Evolutionary conservation across 2,888 invertebrate species (phyloP).

Genomic region (Prosopocoilus inquinatus): DNA sequence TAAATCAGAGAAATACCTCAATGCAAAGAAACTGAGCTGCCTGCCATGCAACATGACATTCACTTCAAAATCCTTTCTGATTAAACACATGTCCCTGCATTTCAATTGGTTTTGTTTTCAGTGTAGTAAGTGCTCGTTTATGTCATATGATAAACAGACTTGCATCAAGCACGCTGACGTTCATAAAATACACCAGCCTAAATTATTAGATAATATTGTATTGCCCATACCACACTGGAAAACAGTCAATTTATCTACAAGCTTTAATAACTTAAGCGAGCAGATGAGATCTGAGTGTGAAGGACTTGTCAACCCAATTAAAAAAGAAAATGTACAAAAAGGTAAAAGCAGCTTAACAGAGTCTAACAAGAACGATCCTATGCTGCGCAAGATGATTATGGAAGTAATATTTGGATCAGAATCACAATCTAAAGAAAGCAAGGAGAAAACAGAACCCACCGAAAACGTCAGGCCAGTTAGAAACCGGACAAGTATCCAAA

Average conservation of each 20-base stretch:
- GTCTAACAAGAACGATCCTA: constrained; percentile 29
- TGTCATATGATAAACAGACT: constrained; percentile 64
- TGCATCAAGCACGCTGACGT: constrained; percentile 63
- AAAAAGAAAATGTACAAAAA: not conserved
- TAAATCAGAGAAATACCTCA: constrained; percentile 50
- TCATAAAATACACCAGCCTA: constrained; percentile 57
- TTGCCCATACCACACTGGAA: constrained; percentile 42
- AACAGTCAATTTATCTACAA: constrained; percentile 37
- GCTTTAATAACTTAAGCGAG: constrained; percentile 25
- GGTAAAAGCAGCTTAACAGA: not conserved
- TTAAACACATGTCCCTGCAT: constrained; percentile 65
- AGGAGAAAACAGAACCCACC: not conserved
- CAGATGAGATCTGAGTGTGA: not conserved
- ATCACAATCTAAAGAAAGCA: not conserved
- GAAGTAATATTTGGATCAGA: constrained; percentile 46
- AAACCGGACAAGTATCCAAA: constrained; percentile 23
- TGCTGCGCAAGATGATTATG: constrained; percentile 46
- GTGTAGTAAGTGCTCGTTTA: constrained; percentile 71
- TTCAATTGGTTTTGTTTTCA: constrained; percentile 72
- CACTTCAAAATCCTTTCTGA: constrained; percentile 54
- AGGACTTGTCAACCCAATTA: not conserved
- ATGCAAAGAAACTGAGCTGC: constrained; percentile 52
- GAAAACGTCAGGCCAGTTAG: constrained; percentile 13
- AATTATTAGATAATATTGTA: constrained; percentile 42
- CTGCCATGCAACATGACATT: constrained; percentile 56